phyloP scores from a whole-genome alignment of 2,797 vertebrate species.

The Otolemur crassicaudatus region DNA sequence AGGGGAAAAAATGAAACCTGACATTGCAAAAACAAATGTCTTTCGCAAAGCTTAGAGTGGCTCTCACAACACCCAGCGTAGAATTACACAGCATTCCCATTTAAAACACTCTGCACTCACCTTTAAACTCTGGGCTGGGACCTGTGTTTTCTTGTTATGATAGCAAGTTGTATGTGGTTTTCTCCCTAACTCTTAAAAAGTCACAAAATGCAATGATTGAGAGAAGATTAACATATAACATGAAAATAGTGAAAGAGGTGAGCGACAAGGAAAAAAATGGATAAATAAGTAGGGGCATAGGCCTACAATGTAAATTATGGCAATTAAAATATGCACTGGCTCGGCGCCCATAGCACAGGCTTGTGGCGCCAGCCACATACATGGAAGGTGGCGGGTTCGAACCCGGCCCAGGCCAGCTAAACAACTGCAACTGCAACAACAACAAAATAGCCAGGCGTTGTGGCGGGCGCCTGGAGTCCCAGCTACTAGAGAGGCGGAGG shows the following conservation, averaged over 20 bases:
- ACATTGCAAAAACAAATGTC: constrained; percentile 26
- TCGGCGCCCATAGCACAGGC: too few relatives aligned
- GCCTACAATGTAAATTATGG: not conserved
- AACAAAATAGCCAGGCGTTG: too few relatives aligned
- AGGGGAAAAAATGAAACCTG: constrained; percentile 15
- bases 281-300: not conserved
- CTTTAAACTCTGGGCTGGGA: not conserved
- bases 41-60: not conserved
- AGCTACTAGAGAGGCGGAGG: too few relatives aligned
- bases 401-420: too few relatives aligned
- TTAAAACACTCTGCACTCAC: not conserved
- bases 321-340: not conserved
- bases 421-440: too few relatives aligned
- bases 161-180: not conserved
- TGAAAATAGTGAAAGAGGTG: not conserved
- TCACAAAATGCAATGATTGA: constrained; percentile 6
- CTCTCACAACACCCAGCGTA: not conserved
- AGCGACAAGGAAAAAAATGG: not conserved
- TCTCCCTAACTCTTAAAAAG: not conserved
- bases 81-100: not conserved
- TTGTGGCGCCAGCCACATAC: too few relatives aligned
- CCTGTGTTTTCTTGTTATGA: not conserved
- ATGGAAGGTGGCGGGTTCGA: too few relatives aligned
- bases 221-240: not conserved
- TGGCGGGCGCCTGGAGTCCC: too few relatives aligned